Evolutionary conservation across 1,140 invertebrate genomes (phyloP).

Genomic region (Cherax quadricarinatus): DNA sequence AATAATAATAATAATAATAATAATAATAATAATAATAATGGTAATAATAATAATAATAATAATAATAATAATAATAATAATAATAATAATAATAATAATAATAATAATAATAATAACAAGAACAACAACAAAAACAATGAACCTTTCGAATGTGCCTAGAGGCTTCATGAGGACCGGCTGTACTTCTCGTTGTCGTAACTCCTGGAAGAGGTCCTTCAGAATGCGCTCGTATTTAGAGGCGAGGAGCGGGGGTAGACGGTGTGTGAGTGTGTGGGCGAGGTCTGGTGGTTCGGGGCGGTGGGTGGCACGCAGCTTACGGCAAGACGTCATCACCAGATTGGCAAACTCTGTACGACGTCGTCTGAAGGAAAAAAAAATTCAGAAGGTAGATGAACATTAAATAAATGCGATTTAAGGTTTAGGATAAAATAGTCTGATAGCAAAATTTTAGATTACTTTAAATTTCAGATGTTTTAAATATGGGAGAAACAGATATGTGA

Average conservation of each 20-base stretch:
- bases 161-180: conserved; percentile 41
- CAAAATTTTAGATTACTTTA: not conserved
- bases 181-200: conserved; percentile 45
- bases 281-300: conserved; percentile 61
- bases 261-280: conserved; percentile 28
- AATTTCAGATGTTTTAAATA: not conserved
- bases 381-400: not conserved
- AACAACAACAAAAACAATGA: not conserved
- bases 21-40: too few relatives aligned
- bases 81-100: too few relatives aligned
- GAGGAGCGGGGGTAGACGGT: conserved; percentile 37
- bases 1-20: too few relatives aligned
- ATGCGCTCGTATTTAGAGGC: conserved; percentile 55
- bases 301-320: conserved; percentile 49
- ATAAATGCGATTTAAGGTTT: too few relatives aligned
- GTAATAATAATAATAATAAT: too few relatives aligned
- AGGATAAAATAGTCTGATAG: not conserved
- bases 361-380: not conserved
- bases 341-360: conserved; percentile 58
- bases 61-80: too few relatives aligned
- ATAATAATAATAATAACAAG: too few relatives aligned
- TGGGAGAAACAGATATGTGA: too few relatives aligned
- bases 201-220: conserved; percentile 45
- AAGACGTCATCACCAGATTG: conserved; percentile 32
- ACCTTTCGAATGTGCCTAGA: conserved; percentile 33